A percentile compares a stretch with the other conserved stretches of the same genome.
Evolutionary conservation across 2,797 vertebrate species (phyloP).

Genomic region (Arnoldichthys spilopterus): DNA sequence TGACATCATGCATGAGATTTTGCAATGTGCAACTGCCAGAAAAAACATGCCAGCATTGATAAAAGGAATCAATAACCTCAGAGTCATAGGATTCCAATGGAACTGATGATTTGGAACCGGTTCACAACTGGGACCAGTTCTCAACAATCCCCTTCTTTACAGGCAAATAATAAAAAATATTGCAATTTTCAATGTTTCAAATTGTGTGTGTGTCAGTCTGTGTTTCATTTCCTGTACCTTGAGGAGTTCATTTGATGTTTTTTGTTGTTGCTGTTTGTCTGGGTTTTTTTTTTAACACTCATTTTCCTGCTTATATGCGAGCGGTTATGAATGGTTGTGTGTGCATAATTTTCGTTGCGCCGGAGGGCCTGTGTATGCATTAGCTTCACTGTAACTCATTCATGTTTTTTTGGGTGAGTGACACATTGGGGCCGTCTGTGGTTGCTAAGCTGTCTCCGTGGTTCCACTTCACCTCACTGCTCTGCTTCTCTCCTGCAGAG

Average conservation of each 20-base stretch:
- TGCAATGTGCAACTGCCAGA: too few species aligned
- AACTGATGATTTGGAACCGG: too few species aligned
- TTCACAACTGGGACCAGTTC: too few species aligned
- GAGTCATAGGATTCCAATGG: too few species aligned
- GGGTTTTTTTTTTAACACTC: constrained; percentile 11
- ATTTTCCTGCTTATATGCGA: background rate
- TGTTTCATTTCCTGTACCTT: background rate
- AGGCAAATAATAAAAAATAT: too few species aligned
- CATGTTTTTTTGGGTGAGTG: constrained; percentile 53
- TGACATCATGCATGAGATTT: too few species aligned
- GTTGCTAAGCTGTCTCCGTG: constrained; percentile 52
- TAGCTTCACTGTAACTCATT: constrained; percentile 46
- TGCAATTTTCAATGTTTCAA: too few species aligned
- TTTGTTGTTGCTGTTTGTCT: constrained; percentile 10
- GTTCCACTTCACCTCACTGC: constrained; percentile 51
- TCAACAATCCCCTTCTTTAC: too few species aligned
- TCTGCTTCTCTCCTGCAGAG: constrained; percentile 40
- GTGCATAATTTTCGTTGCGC: constrained; percentile 18
- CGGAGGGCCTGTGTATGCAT: constrained; percentile 12
- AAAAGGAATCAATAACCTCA: too few species aligned
- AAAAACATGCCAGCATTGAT: too few species aligned
- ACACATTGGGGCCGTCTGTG: constrained; percentile 52
- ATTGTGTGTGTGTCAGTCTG: background rate
- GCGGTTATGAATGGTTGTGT: constrained; percentile 19
- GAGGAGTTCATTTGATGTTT: background rate